A percentile compares a stretch with the other conserved stretches of the same genome.
Evolutionary conservation across 2,888 invertebrate genomes (phyloP).

Genomic region (Pseudococcus jackbeardsleyi): DNA sequence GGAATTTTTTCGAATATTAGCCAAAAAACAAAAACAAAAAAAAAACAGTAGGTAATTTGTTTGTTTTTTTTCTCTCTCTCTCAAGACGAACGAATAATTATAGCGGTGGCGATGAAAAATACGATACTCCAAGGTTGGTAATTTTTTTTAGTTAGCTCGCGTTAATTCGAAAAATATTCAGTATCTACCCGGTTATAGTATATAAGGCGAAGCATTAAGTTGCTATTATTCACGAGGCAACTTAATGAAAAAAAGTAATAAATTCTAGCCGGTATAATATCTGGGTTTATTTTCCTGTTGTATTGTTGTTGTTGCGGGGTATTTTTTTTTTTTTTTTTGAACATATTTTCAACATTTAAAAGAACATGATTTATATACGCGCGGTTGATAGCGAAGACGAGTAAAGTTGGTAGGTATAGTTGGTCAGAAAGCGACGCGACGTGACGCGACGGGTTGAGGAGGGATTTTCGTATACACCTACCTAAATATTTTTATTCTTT

Average conservation of each 20-base stretch:
- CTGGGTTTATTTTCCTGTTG: constrained; percentile 30
- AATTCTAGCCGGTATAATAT: constrained; percentile 33
- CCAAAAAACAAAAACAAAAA: too few relatives aligned
- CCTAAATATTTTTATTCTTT: constrained; percentile 34
- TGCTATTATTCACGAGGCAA: constrained; percentile 25
- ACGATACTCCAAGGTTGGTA: background rate
- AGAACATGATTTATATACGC: constrained; percentile 38
- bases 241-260: constrained; percentile 44
- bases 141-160: background rate
- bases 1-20: too few relatives aligned
- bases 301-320: background rate
- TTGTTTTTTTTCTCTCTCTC: background rate
- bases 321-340: background rate
- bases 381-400: background rate
- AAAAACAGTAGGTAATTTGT: too few relatives aligned
- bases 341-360: constrained; percentile 40
- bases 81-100: background rate
- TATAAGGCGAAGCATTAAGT: constrained; percentile 23
- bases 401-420: background rate
- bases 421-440: too few relatives aligned
- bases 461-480: background rate
- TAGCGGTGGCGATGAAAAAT: background rate
- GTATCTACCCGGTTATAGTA: background rate
- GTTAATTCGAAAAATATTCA: constrained; percentile 45
- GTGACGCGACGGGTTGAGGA: background rate